Percentiles rank a stretch among this genome's conserved stretches.
Conservation (phyloP, 1,140 invertebrate genomes). For the Papilio polyxenes region DNA sequence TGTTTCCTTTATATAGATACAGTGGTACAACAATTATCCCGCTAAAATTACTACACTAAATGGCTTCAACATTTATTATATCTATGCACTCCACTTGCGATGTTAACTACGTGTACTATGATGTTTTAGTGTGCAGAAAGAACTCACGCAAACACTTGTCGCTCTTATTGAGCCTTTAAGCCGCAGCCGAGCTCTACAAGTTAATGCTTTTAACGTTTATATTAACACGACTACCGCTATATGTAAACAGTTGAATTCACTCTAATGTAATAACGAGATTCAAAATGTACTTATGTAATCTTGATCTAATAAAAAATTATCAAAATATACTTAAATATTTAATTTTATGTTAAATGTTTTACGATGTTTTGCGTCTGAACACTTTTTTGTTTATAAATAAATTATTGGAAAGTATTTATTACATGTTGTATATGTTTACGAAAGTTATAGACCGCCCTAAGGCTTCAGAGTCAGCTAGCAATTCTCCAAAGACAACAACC, state of each 20-base stretch:
- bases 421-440: background rate
- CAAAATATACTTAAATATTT: background rate
- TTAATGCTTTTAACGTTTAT: constrained; percentile 22
- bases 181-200: constrained; percentile 8
- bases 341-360: background rate
- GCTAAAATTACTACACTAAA: background rate
- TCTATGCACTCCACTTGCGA: background rate
- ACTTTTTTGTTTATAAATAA: background rate
- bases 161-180: constrained; percentile 21
- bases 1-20: no score
- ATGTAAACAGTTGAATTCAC: background rate
- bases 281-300: background rate
- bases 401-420: background rate
- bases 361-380: background rate
- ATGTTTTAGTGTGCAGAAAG: background rate
- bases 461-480: background rate
- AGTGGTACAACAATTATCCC: no score
- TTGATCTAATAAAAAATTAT: background rate
- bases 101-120: background rate
- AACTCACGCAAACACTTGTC: constrained; percentile 24
- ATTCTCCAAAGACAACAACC: background rate
- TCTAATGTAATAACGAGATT: background rate
- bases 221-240: background rate
- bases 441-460: background rate
- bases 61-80: background rate